Conservation (phyloP, 2,888 invertebrate species). For the Zaprionus bogoriensis region DNA sequence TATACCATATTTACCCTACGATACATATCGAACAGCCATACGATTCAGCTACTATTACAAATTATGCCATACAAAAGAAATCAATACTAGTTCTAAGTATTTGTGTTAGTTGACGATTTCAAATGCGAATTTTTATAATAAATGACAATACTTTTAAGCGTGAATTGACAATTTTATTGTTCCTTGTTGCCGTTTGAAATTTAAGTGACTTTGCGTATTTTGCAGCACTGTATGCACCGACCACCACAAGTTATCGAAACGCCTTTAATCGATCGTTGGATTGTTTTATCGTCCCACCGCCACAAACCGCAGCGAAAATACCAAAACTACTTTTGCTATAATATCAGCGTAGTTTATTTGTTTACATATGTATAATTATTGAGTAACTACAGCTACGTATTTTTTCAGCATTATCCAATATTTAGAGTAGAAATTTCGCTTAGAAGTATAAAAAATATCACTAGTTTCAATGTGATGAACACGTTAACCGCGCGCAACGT, state of each 20-base stretch:
- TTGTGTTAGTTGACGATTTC: conserved; percentile 25
- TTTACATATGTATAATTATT: too few species aligned
- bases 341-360: conserved; percentile 1
- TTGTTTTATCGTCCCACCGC: background rate
- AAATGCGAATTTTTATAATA: conserved; percentile 52
- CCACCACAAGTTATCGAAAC: conserved; percentile 26
- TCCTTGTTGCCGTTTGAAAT: background rate
- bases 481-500: conserved; percentile 30
- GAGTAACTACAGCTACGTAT: conserved; percentile 26
- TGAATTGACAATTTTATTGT: background rate
- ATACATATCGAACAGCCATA: conserved; percentile 30
- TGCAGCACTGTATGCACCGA: conserved; percentile 4
- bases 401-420: conserved; percentile 7
- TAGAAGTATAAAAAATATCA: conserved; percentile 54
- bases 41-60: conserved; percentile 10
- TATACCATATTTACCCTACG: conserved; percentile 18
- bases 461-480: conserved; percentile 73
- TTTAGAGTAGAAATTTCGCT: conserved; percentile 15
- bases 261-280: background rate
- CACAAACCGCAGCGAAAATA: background rate
- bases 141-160: conserved; percentile 67
- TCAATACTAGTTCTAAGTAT: conserved; percentile 44
- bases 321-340: background rate
- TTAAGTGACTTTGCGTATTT: background rate
- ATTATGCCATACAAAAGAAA: conserved; percentile 47